These are phyloP conservation scores for Cerastis rubricosa DNA, from an alignment of 2,888 invertebrate genomes.

Conservation along the genomic window DNA sequence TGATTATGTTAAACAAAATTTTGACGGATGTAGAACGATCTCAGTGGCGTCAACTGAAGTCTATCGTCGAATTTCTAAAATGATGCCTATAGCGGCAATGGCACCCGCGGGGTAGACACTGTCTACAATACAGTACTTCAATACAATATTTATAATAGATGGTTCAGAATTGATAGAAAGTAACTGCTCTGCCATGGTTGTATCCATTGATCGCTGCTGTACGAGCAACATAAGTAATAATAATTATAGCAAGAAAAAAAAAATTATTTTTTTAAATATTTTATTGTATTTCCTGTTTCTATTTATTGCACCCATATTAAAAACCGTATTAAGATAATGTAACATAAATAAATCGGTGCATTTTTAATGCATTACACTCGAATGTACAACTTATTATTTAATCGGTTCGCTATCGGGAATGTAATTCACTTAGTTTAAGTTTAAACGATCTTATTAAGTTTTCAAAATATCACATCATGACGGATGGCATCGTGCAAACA, in stretches of 20 bases:
- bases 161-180: too few species aligned
- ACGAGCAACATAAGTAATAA: background rate
- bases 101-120: too few species aligned
- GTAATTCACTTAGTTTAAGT: slow-evolving; percentile 19
- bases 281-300: slow-evolving; percentile 48
- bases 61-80: background rate
- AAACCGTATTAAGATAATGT: slow-evolving; percentile 20
- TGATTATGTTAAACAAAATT: too few species aligned
- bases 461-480: slow-evolving; percentile 30
- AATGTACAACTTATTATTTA: slow-evolving; percentile 35
- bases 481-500: background rate
- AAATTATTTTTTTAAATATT: slow-evolving; percentile 35
- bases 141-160: too few species aligned
- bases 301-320: slow-evolving; percentile 38
- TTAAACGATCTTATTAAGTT: slow-evolving; percentile 3
- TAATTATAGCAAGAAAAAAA: background rate
- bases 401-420: slow-evolving; percentile 50
- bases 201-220: background rate
- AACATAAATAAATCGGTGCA: slow-evolving; percentile 25
- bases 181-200: too few species aligned
- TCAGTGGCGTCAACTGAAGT: background rate
- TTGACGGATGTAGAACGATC: background rate
- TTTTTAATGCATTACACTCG: slow-evolving; percentile 44
- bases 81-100: background rate
- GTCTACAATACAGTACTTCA: too few species aligned